phyloP scores from a whole-genome alignment of 2,797 vertebrate genomes.

The Triplophysa yarkandensis region DNA sequence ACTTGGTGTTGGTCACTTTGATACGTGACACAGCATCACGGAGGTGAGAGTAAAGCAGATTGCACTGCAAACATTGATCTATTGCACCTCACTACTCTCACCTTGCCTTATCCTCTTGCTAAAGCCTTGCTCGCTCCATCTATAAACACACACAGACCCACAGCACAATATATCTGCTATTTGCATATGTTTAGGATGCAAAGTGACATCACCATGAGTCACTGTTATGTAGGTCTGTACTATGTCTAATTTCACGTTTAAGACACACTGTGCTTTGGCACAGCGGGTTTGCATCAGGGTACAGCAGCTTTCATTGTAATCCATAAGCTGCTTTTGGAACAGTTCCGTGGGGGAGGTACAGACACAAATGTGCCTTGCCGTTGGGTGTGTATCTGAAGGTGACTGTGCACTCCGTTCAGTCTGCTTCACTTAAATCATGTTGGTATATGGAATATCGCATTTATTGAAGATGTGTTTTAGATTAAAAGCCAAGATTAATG shows the following conservation, averaged over 20 bases:
- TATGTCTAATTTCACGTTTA: neutral
- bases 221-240: neutral
- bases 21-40: constrained; percentile 14
- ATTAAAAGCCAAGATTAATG: constrained; percentile 1
- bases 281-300: constrained; percentile 30
- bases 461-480: constrained; percentile 12
- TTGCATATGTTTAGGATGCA: neutral
- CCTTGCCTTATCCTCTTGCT: constrained; percentile 43
- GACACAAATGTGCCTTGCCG: constrained; percentile 44
- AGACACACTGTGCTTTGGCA: constrained; percentile 28
- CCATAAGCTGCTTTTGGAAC: constrained; percentile 53
- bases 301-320: constrained; percentile 42
- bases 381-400: constrained; percentile 24
- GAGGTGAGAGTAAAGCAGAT: constrained; percentile 46
- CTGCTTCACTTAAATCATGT: constrained; percentile 18
- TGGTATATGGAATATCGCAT: neutral
- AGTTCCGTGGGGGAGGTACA: neutral
- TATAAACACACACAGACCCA: neutral
- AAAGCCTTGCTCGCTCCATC: constrained; percentile 29
- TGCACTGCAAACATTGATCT: neutral
- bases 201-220: neutral
- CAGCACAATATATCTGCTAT: constrained; percentile 1
- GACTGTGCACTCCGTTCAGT: constrained; percentile 33
- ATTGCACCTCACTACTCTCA: neutral
- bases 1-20: constrained; percentile 15